Conservation (phyloP, 2,113 vertebrate genomes). For the Steatornis caripensis region DNA sequence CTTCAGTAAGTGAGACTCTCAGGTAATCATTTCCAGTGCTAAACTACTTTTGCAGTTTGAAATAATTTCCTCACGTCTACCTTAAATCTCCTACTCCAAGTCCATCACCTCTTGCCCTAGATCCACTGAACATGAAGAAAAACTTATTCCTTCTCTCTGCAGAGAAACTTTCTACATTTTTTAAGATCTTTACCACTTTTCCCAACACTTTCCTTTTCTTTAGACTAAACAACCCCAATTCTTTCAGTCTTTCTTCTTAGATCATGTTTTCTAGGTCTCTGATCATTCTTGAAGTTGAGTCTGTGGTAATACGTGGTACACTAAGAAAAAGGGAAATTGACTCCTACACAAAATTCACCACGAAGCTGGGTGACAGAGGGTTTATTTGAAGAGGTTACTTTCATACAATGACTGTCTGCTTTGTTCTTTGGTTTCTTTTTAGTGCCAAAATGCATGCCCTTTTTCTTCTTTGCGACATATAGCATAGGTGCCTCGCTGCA, state of each 20-base stretch:
- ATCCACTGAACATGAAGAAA: neutral
- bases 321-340: neutral
- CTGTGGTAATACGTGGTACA: neutral
- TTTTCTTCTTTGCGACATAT: neutral
- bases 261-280: slow-evolving; percentile 28
- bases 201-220: neutral
- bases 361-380: neutral
- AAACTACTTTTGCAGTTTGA: neutral
- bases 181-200: neutral
- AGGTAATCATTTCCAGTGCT: neutral
- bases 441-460: neutral
- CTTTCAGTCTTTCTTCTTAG: slow-evolving; percentile 23
- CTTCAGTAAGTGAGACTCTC: neutral
- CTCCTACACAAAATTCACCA: neutral
- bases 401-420: neutral
- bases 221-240: slow-evolving; percentile 14
- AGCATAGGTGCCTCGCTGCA: neutral
- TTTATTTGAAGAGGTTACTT: slow-evolving; percentile 8
- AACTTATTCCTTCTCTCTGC: neutral
- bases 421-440: neutral
- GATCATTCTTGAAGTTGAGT: slow-evolving; percentile 4
- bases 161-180: neutral
- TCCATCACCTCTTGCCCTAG: neutral
- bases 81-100: neutral
- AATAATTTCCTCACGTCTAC: neutral